Evolutionary conservation across 2,888 invertebrate genomes (phyloP).

Genomic region (Fragum fragum): DNA sequence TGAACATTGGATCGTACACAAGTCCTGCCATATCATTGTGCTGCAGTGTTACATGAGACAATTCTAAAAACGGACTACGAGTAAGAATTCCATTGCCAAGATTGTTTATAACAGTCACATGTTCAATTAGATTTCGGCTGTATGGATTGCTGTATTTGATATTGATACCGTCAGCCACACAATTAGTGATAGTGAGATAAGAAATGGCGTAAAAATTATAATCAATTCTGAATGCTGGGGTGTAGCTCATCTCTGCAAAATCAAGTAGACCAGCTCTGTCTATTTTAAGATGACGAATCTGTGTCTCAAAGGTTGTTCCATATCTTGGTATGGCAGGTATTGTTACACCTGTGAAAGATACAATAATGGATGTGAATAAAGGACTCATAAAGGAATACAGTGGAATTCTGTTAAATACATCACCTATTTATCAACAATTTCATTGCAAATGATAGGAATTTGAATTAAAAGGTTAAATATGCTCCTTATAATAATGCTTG

Average conservation of each 20-base stretch:
- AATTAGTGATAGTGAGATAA: slow-evolving; percentile 91
- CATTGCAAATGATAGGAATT: no score
- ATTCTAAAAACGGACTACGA: slow-evolving; percentile 90
- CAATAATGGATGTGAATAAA: no score
- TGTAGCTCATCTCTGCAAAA: slow-evolving; percentile 92
- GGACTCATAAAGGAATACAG: no score
- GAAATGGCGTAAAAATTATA: slow-evolving; percentile 88
- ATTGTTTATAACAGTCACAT: slow-evolving; percentile 88
- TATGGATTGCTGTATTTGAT: slow-evolving; percentile 97
- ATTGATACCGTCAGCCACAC: slow-evolving; percentile 97
- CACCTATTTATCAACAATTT: no score
- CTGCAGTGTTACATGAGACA: slow-evolving; percentile 91
- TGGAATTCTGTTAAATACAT: no score
- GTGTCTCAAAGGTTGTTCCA: slow-evolving; percentile 68
- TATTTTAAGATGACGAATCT: slow-evolving; percentile 78
- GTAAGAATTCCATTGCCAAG: slow-evolving; percentile 94
- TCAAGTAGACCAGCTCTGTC: slow-evolving; percentile 94
- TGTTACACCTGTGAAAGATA: slow-evolving; percentile 73
- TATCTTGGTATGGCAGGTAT: slow-evolving; percentile 77
- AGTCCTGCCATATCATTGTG: slow-evolving; percentile 96
- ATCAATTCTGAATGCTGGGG: slow-evolving; percentile 88
- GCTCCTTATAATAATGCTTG: no score
- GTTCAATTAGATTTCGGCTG: slow-evolving; percentile 91
- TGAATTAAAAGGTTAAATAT: background rate
- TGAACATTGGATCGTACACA: slow-evolving; percentile 95